These are phyloP conservation scores for Aphelenchoides besseyi DNA, from an alignment of 1,140 invertebrate genomes.

Conservation along the genomic window DNA sequence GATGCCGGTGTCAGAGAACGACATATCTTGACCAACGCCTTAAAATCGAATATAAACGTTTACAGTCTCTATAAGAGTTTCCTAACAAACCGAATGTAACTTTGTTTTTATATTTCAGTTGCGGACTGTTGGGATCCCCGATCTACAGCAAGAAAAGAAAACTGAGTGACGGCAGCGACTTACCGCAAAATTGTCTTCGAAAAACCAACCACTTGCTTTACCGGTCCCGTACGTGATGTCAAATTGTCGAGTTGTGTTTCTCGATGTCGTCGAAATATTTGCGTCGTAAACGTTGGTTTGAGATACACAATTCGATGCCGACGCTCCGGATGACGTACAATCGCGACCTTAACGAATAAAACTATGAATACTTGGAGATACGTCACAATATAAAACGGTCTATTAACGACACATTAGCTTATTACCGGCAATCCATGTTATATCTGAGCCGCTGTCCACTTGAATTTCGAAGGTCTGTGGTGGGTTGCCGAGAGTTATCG, in stretches of 20 bases:
- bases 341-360: no score
- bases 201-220: background rate
- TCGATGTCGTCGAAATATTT: background rate
- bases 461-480: slow-evolving; percentile 36
- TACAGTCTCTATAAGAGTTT: no score
- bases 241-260: background rate
- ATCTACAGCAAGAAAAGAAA: no score
- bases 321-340: background rate
- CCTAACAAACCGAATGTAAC: background rate
- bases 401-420: no score
- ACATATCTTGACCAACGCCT: background rate
- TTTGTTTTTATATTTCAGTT: background rate
- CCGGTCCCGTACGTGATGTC: slow-evolving; percentile 13
- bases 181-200: slow-evolving; percentile 9
- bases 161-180: no score
- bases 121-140: background rate
- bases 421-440: slow-evolving; percentile 19
- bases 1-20: slow-evolving; percentile 14
- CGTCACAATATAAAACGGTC: no score
- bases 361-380: no score
- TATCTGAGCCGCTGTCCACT: slow-evolving; percentile 33
- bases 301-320: background rate
- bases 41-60: no score
- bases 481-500: slow-evolving; percentile 35
- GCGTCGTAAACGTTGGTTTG: background rate